Base-by-base conservation (phyloP, 1,140 invertebrate species). In the Condylostylus longicornis region DNA sequence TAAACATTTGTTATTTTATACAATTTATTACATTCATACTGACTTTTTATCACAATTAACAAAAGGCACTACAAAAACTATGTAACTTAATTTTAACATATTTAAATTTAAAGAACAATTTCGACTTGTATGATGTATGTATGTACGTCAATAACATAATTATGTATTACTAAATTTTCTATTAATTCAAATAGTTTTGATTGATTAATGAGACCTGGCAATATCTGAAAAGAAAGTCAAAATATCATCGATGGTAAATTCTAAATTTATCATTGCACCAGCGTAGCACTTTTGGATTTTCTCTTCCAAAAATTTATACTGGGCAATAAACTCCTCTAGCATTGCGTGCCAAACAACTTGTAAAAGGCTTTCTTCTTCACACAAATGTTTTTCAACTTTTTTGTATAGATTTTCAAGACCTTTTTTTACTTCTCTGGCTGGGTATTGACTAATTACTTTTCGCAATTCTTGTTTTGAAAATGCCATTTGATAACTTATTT, bases 301-400 rank as follows among this genome's bases (percentile, higher is more conserved):
- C 46, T 87, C 81, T 66, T 95, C 86, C 45, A 97, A 80, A 47
- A 81, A 77, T 60, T 91, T 94, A 58, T 97, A 91, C 62, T 98
- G 94, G 45, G 83, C 79, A 45, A 98, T 88, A 63, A 98, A 98
- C 68, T 98, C 91, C 62, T 95, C 85, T 70, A 97, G 91, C 94
- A 99, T 98, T 49, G 91, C 89, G 58, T 89, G 74, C 95, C 96
- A 99, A 34, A 98, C 94, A 18, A 83, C 85, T 69, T 95, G 89
- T 40, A 96, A 65, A 20, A 96, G 68, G 62, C 90, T 93, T 53
- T 90, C 87, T 59, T 96, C 89, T 64, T 95, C 90, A 48, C 80
- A 88, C 5, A 97, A 65, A 65, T 97, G 90, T 67, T 98, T 97
- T 53, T 94, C 94, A 13, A 98, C 89, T 66, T 95, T 97, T 58